These are phyloP conservation scores for Poeciliopsis prolifica DNA, from an alignment of 2,113 vertebrate genomes.

Conservation along the genomic window DNA sequence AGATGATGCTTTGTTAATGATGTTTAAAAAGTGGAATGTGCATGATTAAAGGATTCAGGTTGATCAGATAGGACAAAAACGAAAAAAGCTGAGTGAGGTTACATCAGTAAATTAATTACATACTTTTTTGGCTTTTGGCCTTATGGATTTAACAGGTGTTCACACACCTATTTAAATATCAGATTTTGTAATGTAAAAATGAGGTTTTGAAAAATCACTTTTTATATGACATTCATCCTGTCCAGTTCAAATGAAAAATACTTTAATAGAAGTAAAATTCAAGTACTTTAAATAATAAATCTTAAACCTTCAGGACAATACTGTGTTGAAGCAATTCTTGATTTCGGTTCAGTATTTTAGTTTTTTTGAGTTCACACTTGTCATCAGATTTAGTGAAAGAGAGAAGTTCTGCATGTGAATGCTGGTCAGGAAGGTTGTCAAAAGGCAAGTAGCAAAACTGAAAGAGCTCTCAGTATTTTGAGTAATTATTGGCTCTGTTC, in stretches of 20 bases:
- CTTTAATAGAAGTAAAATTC: neutral
- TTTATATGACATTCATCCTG: no score
- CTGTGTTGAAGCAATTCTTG: neutral
- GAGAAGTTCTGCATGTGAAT: no score
- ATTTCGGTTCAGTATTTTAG: neutral
- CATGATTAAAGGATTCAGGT: slow-evolving; percentile 27
- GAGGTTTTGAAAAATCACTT: neutral
- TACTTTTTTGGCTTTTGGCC: neutral
- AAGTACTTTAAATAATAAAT: neutral
- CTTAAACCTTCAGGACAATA: neutral
- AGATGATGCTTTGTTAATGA: slow-evolving; percentile 5
- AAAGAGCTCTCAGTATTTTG: no score
- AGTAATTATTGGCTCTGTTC: no score
- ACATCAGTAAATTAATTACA: no score
- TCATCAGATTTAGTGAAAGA: no score
- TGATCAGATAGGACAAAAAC: slow-evolving; percentile 9
- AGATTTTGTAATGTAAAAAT: neutral
- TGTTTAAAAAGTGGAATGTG: slow-evolving; percentile 14
- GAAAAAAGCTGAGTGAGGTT: neutral
- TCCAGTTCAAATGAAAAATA: neutral
- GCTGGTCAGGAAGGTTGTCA: no score
- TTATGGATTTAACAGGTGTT: neutral
- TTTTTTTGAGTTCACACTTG: neutral
- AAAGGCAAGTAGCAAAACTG: no score
- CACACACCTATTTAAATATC: neutral